Base-by-base conservation (phyloP, 2,888 invertebrate species). In the Sarcophaga variegata region DNA sequence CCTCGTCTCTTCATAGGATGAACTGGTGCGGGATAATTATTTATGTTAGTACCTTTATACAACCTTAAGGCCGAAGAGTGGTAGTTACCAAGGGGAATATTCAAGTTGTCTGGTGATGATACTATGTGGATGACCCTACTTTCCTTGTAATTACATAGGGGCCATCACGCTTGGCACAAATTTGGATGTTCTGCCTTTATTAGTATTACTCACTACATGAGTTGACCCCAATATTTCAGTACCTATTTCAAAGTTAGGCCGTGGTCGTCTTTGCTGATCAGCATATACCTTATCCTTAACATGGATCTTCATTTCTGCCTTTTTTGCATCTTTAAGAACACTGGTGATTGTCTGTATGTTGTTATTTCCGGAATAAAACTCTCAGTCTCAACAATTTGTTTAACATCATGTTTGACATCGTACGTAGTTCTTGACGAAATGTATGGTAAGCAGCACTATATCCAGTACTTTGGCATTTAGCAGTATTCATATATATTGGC, bases 321-420 rank as follows among this genome's bases (percentile, higher is more conserved):
- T 88, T 77, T 85, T 84, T 10, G 88, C 89, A 12, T 85, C 3
- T 37, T 82, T 70, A 4, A 85, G 37, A 10, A 25, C n/a, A 47
- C 69, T 37, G 4, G 63, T 37, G 2, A 78, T 54, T 0, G 37
- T 69, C 5, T 27, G 69, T 72, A 70, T 1, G 70, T 14, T 17
- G 85, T 20, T 22, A 81, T 76, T 77, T 85, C 64, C 1, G 77
- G 66, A 12, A 84, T 59, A 64, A 79, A 84, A 37, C 69, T 84
- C 47, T 84, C 70, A 17, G 22, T 3, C 74, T 83, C 54, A 25
- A 78, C 6, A 69, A 91, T 89, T 1, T 72, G 59, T 72, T 88
- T 74, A n/a, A 91, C 77, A 81, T 92, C 91, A 62, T 89, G 88
- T 6, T 85, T 49, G 22, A 90, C 89, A 54, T 92, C 92, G 4